Base-by-base conservation (phyloP, 2,113 vertebrate species). In the Anarrhichthys ocellatus region DNA sequence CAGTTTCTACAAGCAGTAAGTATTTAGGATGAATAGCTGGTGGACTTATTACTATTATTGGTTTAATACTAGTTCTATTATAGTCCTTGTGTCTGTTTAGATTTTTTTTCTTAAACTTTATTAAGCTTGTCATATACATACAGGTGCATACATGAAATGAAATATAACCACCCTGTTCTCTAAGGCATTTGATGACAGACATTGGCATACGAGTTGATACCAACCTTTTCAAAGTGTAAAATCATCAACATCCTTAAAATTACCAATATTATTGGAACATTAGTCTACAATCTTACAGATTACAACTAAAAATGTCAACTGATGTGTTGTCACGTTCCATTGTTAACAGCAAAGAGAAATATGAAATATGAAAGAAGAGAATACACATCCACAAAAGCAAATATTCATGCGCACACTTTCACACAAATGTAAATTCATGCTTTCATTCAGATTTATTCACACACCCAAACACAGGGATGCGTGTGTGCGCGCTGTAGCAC, bases 1-100 rank as follows among this genome's bases (percentile, higher is more conserved):
- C 76, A 48, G 66, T 78, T 78, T 87, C 50, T 65, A 69, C 68
- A 65, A 56, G 63, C 66, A 62, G 71, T 56, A 44, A 64, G 22
- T 46, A 73, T 73, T 62, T 54, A 52, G 63, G 64, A 44, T 69
- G 81, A 81, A 76, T 36, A 76, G 72, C 29, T 56, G 29, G 24
- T 44, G n/a, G 62, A 69, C n/a, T 34, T 40, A 20, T 62, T 42
- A 67, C 15, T 63, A 11, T 66, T 78, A 58, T 52, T 64, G 5
- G 27, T 38, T 8, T 68, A 40, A 67, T 40, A 17, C 24, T 32
- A 27, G 17, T 58, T 56, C 20, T 84, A 3, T 8, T 34, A 24
- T 65, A 46, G 62, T 78, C 6, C 11, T 68, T 4, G 0, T 15
- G 13, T 58, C 4, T 50, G 1, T 29, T 34, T 29, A 2, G 8